These are phyloP conservation scores for Cotesia vestalis DNA, from an alignment of 1,140 invertebrate species.

Conservation along the genomic window DNA sequence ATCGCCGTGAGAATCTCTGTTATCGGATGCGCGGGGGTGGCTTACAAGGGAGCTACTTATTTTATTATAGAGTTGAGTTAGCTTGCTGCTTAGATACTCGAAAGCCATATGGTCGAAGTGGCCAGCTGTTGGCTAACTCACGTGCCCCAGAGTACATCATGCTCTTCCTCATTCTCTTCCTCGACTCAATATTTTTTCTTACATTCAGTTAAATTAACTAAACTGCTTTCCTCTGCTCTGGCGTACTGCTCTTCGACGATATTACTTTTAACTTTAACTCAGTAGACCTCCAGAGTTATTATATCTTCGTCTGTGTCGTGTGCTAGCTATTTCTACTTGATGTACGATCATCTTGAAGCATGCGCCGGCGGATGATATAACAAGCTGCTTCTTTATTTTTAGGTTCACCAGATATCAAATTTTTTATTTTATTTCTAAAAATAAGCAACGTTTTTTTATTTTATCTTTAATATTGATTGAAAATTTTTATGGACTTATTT, in stretches of 20 bases:
- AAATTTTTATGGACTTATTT: too few species aligned
- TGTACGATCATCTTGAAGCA: slow-evolving; percentile 43
- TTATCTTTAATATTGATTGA: too few species aligned
- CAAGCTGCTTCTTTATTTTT: slow-evolving; percentile 5
- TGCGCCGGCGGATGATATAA: slow-evolving; percentile 15
- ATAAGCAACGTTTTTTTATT: neutral
- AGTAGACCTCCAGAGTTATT: too few species aligned
- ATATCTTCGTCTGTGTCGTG: slow-evolving; percentile 28
- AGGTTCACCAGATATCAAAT: neutral
- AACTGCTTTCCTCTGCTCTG: too few species aligned
- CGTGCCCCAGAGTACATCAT: slow-evolving; percentile 32
- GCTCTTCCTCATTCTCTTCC: slow-evolving; percentile 41
- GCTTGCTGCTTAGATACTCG: slow-evolving; percentile 10
- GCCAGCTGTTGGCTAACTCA: slow-evolving; percentile 54
- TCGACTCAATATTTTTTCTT: slow-evolving; percentile 25
- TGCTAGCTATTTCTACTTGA: slow-evolving; percentile 48
- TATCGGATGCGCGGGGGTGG: slow-evolving; percentile 49
- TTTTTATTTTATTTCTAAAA: neutral
- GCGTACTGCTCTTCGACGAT: too few species aligned
- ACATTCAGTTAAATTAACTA: slow-evolving; percentile 13
- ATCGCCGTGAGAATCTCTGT: slow-evolving; percentile 52
- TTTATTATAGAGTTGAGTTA: too few species aligned
- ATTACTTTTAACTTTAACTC: too few species aligned
- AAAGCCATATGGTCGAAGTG: slow-evolving; percentile 50
- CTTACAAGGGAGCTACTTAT: slow-evolving; percentile 14